Evolutionary conservation across 2,113 vertebrate species (phyloP).

Genomic region (Synchiropus splendidus): DNA sequence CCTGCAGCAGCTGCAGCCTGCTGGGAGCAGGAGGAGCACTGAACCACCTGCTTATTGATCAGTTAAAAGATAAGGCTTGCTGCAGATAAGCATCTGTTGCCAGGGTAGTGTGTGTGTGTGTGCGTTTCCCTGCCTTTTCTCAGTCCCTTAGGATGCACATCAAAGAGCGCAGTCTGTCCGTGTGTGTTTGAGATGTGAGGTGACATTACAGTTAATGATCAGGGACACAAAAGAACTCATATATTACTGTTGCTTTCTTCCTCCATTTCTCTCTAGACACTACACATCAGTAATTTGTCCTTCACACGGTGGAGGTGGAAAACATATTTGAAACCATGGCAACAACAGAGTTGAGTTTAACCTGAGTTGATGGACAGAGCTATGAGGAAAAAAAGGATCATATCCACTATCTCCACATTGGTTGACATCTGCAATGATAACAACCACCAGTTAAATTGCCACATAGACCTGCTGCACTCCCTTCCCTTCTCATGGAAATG

Average conservation of each 20-base stretch:
- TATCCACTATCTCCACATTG: no score
- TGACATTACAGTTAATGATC: slow-evolving; percentile 3
- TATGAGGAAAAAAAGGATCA: no score
- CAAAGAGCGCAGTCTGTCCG: slow-evolving; percentile 8
- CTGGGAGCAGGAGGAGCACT: slow-evolving; percentile 16
- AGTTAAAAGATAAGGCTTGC: slow-evolving; percentile 38
- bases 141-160: slow-evolving; percentile 17
- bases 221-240: background rate
- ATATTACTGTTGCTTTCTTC: background rate
- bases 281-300: slow-evolving; percentile 51
- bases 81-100: slow-evolving; percentile 30
- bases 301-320: slow-evolving; percentile 51
- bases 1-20: slow-evolving; percentile 18
- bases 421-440: no score
- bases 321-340: slow-evolving; percentile 62
- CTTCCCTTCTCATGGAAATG: no score
- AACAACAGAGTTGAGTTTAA: no score
- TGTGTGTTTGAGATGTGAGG: background rate
- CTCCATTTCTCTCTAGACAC: slow-evolving; percentile 20
- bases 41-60: slow-evolving; percentile 52
- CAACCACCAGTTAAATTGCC: no score
- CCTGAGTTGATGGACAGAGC: no score
- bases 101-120: slow-evolving; percentile 14
- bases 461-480: no score
- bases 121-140: slow-evolving; percentile 27